phyloP scores from a whole-genome alignment of 2,113 vertebrate genomes.

The Phylloscopus trochilus region DNA sequence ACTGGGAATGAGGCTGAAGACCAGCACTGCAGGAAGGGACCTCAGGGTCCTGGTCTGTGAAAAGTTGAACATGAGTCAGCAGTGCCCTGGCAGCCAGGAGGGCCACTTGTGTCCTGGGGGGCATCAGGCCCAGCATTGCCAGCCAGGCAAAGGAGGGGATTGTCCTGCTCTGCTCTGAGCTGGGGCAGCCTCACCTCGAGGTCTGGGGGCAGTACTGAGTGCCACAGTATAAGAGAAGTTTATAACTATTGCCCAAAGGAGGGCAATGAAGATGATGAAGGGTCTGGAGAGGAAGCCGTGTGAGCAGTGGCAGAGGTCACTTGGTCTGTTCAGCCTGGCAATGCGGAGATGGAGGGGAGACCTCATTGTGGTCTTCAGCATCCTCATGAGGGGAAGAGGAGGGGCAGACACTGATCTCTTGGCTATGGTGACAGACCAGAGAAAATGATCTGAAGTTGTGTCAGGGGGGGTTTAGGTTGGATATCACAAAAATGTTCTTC shows the following conservation, averaged over 20 bases:
- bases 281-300: background rate
- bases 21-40: background rate
- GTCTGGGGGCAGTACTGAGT: background rate
- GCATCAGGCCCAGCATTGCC: background rate
- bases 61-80: background rate
- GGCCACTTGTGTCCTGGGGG: rapidly evolving
- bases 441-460: background rate
- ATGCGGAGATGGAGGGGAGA: background rate
- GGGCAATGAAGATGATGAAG: background rate
- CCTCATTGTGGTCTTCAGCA: background rate
- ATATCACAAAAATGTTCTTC: background rate
- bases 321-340: background rate
- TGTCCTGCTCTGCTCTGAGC: background rate
- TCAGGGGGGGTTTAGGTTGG: background rate
- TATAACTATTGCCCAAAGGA: background rate
- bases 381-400: background rate
- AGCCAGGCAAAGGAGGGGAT: background rate
- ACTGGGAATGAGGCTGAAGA: background rate
- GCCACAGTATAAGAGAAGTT: too few relatives aligned
- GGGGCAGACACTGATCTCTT: background rate
- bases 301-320: background rate
- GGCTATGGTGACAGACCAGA: background rate
- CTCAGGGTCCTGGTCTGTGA: rapidly evolving
- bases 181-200: rapidly evolving
- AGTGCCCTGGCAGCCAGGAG: background rate